phyloP scores from a whole-genome alignment of 1,140 invertebrate species.

The Caenorhabditis inopinata region DNA sequence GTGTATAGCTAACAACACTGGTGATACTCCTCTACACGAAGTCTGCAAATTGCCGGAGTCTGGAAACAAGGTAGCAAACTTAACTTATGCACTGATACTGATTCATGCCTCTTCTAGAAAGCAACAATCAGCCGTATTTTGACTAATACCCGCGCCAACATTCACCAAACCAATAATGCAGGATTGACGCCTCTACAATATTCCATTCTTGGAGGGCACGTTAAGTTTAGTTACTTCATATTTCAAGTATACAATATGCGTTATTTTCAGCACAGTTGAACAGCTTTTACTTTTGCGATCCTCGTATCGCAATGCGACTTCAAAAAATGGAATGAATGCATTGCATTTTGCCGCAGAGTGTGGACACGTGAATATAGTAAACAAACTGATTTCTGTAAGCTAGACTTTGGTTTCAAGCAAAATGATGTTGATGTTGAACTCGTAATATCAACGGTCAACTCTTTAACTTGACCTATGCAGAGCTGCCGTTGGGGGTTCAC shows the following conservation, averaged over 20 bases:
- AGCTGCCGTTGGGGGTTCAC: too few relatives aligned
- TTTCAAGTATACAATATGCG: neutral
- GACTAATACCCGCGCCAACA: slow-evolving; percentile 19
- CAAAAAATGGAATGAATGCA: slow-evolving; percentile 17
- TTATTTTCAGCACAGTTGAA: slow-evolving; percentile 1
- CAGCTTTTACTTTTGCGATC: neutral
- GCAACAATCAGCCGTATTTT: slow-evolving; percentile 32
- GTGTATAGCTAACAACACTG: neutral
- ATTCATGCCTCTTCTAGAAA: neutral
- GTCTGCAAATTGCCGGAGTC: neutral
- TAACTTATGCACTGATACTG: too few relatives aligned
- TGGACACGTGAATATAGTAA: slow-evolving; percentile 23
- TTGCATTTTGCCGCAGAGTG: slow-evolving; percentile 9
- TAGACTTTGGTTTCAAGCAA: too few relatives aligned
- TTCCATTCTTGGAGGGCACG: neutral
- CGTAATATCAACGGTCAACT: too few relatives aligned
- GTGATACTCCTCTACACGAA: neutral
- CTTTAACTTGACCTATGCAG: too few relatives aligned
- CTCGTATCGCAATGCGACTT: neutral
- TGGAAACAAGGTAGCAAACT: slow-evolving; percentile 3
- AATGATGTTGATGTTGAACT: neutral
- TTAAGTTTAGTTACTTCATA: neutral
- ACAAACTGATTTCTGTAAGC: neutral
- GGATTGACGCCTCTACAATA: slow-evolving; percentile 17
- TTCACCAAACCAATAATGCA: neutral